These are phyloP conservation scores for Phenganax subtilis DNA, from an alignment of 92 coral and sea anemone species.

Conservation along the genomic window DNA sequence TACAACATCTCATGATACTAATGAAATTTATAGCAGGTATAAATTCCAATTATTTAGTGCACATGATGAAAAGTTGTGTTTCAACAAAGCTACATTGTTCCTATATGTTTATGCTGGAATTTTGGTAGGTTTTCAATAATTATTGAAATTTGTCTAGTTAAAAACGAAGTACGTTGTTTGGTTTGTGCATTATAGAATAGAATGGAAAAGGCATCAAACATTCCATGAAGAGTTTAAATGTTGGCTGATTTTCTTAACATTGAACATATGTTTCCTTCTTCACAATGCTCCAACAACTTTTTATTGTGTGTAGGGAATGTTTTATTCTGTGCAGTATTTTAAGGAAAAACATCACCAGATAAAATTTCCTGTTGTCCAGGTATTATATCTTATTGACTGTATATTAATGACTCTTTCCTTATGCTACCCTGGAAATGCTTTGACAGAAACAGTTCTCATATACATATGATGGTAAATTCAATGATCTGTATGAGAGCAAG, in stretches of 20 bases:
- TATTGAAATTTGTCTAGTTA: neutral
- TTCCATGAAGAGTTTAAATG: neutral
- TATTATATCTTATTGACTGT: neutral
- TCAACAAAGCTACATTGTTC: conserved; percentile 76
- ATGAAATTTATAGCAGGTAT: too few relatives aligned
- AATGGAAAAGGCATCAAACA: too few relatives aligned
- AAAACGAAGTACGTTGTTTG: neutral
- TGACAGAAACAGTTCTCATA: neutral
- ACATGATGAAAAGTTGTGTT: conserved; percentile 41
- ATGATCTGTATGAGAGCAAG: too few relatives aligned
- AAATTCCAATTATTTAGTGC: neutral
- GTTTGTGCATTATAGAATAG: neutral
- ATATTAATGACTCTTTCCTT: neutral
- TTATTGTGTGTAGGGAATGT: conserved; percentile 16
- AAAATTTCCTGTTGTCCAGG: conserved; percentile 35
- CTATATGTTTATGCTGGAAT: conserved; percentile 72
- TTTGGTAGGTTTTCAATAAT: conserved; percentile 65
- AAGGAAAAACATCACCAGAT: conserved; percentile 25
- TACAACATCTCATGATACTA: too few relatives aligned
- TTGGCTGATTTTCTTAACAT: neutral
- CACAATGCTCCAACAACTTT: neutral
- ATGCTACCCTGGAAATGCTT: neutral
- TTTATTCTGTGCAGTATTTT: conserved; percentile 18
- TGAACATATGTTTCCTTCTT: neutral
- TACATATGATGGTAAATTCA: neutral